Conservation (phyloP, 2,797 vertebrate species). For the Sylvia borin region DNA sequence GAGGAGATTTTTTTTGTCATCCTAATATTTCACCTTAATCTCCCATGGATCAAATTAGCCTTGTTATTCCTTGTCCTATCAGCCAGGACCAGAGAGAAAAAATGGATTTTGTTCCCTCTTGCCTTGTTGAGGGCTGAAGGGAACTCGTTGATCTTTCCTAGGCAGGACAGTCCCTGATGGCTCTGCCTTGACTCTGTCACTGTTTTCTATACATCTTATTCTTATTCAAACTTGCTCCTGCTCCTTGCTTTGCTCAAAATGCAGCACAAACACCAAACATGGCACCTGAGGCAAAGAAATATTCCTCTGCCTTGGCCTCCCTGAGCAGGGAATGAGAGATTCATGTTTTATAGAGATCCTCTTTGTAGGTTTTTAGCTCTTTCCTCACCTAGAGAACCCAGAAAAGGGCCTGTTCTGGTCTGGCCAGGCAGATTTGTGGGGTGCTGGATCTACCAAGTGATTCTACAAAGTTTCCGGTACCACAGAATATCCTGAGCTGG, state of each 20-base stretch:
- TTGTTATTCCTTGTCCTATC: slow-evolving; percentile 10
- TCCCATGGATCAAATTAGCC: slow-evolving; percentile 2
- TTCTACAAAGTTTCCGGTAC: background rate
- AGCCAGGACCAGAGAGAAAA: background rate
- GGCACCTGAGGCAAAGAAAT: background rate
- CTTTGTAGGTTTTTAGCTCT: background rate
- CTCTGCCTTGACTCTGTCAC: background rate
- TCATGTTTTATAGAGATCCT: background rate
- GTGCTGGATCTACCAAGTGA: background rate
- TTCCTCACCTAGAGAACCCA: background rate
- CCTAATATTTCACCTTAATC: slow-evolving; percentile 23
- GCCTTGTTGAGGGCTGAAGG: background rate
- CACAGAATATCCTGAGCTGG: fast-evolving
- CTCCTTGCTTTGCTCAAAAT: background rate
- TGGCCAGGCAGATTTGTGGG: background rate
- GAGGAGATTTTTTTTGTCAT: background rate
- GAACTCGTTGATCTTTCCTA: background rate
- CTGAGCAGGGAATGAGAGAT: background rate
- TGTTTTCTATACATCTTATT: background rate
- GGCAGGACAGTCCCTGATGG: background rate
- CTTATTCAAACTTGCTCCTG: background rate
- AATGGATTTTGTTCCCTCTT: background rate
- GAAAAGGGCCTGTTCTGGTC: background rate
- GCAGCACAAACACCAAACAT: background rate
- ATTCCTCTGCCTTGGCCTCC: background rate